These are phyloP conservation scores for Pterois miles DNA, from an alignment of 2,797 vertebrate species.

Conservation along the genomic window DNA sequence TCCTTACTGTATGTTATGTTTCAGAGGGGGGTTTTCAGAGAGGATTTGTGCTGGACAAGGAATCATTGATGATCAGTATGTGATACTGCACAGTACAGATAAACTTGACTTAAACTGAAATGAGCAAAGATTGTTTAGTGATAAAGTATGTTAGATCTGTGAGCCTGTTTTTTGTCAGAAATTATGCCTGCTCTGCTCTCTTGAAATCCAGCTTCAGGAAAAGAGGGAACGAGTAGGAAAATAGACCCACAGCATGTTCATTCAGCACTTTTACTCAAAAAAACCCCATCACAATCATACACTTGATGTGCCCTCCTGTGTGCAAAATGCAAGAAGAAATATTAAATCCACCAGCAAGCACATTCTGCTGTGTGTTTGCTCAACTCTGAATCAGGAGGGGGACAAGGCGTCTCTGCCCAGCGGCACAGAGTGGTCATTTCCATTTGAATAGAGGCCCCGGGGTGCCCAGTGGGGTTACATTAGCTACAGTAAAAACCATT, in stretches of 20 bases:
- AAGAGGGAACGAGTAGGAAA: neutral
- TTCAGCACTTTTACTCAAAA: neutral
- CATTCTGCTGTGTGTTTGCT: slow-evolving; percentile 29
- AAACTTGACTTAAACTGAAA: neutral
- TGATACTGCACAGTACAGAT: neutral
- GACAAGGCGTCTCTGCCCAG: slow-evolving; percentile 65
- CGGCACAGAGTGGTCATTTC: slow-evolving; percentile 67
- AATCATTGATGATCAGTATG: neutral
- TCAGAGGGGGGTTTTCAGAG: neutral
- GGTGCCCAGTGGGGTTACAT: slow-evolving; percentile 72
- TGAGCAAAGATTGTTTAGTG: neutral
- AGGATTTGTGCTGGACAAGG: neutral
- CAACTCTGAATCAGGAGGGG: slow-evolving; percentile 40
- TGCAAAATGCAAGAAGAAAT: neutral
- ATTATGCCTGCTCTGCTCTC: neutral
- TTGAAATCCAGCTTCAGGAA: neutral
- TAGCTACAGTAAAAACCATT: slow-evolving; percentile 76
- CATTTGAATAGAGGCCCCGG: slow-evolving; percentile 76
- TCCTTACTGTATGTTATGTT: neutral
- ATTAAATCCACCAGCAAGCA: neutral
- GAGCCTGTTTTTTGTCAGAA: neutral
- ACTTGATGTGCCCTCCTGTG: neutral
- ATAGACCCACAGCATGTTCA: neutral
- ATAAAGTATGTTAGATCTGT: neutral
- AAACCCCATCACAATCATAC: slow-evolving; percentile 1